Base-by-base conservation (phyloP, 2,113 vertebrate species). In the Pleuronectes platessa region DNA sequence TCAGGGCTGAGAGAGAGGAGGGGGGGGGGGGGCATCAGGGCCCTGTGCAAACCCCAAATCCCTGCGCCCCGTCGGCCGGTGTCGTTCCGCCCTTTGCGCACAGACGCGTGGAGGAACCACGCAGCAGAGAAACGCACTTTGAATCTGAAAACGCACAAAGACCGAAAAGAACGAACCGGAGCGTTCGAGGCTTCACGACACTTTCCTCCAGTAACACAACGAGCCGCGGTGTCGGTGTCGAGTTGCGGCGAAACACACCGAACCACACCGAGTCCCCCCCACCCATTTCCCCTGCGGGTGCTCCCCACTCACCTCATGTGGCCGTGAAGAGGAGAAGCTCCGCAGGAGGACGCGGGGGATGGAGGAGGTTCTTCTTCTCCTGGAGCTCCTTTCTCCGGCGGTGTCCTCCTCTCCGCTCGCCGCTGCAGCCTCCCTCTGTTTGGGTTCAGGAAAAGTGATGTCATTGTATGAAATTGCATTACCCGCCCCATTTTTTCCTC, bases 381-480 rank as follows among this genome's bases (percentile, higher is more conserved):
- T 12, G 27, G 61, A 40, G 61, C 35, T 40, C 35, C 21, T 21
- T 13, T 42, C 31, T 8, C n/a, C 27, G 60, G 18, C 20, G 17
- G 35, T 45, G 20, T 47, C 62, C 37, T 45, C 40, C 61, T 15
- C 58, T 31, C 58, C 21, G 2, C 37, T 40, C 59, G 6, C 51
- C 20, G 2, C 27, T 24, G 31, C 24, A 8, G 14, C 14, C 59
- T 35, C 27, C 20, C 59, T 59, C 71, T 93, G 91, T 94, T 93
- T 89, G 90, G 88, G 83, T 91, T 86, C 13, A 63, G 61, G 92
- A 94, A 93, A 91, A 93, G 92, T 94, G 94, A 95, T 93, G 94
- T 95, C 93, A 95, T 93, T 83, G 90, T 84, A 90, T 85, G 86
- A 91, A 92, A 90, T 82, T 67, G 60, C 85, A 73, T 73, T 82